phyloP scores from a whole-genome alignment of 2,888 invertebrate species.

The Melanostoma mellinum region DNA sequence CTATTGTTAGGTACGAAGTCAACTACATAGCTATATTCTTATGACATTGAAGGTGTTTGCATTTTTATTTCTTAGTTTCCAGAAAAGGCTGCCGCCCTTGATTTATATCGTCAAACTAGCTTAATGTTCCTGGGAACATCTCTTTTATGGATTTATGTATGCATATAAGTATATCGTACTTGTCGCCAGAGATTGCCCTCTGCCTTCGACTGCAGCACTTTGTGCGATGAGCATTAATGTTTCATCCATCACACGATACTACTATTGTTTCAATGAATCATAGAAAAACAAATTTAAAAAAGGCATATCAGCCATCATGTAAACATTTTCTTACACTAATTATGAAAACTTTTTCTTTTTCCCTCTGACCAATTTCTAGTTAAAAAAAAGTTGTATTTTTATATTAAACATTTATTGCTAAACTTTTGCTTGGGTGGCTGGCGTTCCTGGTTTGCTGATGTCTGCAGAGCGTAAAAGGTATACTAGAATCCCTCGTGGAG shows the following conservation, averaged over 20 bases:
- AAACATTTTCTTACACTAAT: constrained; percentile 64
- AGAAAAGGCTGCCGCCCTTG: too few species aligned
- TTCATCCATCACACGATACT: constrained; percentile 27
- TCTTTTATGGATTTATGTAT: too few species aligned
- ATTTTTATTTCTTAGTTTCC: too few species aligned
- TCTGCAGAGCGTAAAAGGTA: too few species aligned
- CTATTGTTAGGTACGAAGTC: too few species aligned
- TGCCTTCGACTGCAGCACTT: too few species aligned
- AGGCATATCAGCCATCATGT: constrained; percentile 44
- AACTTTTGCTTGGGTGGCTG: constrained; percentile 48
- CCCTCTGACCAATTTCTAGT: constrained; percentile 36
- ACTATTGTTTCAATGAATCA: constrained; percentile 14
- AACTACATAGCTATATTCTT: too few species aligned
- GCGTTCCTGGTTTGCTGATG: not conserved
- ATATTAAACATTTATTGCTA: constrained; percentile 70
- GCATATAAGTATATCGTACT: too few species aligned
- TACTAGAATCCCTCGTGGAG: constrained; percentile 32
- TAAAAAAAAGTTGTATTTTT: constrained; percentile 67
- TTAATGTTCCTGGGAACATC: too few species aligned
- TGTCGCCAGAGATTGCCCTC: too few species aligned
- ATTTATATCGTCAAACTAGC: too few species aligned
- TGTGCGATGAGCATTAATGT: constrained; percentile 6
- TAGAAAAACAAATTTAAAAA: constrained; percentile 3
- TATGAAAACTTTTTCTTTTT: constrained; percentile 34
- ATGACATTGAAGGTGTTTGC: too few species aligned